phyloP scores from a whole-genome alignment of 2,888 invertebrate species.

The Tetragonisca angustula region DNA sequence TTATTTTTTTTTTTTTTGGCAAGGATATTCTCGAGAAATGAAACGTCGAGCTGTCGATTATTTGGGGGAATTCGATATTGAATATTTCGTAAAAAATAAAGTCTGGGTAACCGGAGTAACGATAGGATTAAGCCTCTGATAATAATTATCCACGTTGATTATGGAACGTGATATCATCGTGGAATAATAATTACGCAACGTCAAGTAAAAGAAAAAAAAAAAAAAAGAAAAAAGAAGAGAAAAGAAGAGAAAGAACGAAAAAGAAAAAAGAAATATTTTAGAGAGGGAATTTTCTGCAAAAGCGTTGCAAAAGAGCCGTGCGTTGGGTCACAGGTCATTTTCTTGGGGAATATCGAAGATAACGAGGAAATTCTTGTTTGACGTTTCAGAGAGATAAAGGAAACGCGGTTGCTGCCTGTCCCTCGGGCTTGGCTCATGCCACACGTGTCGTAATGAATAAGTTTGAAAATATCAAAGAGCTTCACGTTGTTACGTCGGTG shows the following conservation, averaged over 20 bases:
- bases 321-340: background rate
- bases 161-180: background rate
- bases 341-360: slow-evolving; percentile 3
- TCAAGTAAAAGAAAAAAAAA: background rate
- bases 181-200: background rate
- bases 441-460: slow-evolving; percentile 1
- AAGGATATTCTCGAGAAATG: background rate
- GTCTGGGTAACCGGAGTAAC: background rate
- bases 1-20: background rate
- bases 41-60: background rate
- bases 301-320: background rate
- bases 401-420: background rate
- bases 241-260: too few species aligned
- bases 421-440: background rate
- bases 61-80: background rate
- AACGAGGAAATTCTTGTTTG: slow-evolving; percentile 16
- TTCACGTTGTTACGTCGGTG: background rate
- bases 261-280: too few species aligned
- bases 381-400: background rate
- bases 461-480: background rate
- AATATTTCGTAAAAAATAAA: background rate
- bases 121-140: slow-evolving; percentile 10
- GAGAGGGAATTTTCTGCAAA: background rate
- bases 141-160: slow-evolving; percentile 14
- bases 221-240: background rate